Percentiles rank a stretch among this genome's conserved stretches.
Evolutionary conservation across 1,140 invertebrate genomes (phyloP).

Genomic region (Zelostemma sp.): DNA sequence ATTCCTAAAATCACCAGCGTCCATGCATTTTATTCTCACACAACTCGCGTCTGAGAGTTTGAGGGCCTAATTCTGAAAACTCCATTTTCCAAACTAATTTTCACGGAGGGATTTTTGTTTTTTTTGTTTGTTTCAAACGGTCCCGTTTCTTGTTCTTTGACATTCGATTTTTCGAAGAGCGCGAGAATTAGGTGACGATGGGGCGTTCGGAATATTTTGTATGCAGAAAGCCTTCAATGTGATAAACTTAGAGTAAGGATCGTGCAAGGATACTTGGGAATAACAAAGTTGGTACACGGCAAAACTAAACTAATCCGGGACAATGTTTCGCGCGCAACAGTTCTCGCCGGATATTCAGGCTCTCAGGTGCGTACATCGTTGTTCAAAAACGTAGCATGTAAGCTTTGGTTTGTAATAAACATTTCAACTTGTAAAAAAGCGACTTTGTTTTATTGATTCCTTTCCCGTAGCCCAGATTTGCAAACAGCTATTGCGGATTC

Average conservation of each 20-base stretch:
- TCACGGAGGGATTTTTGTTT: constrained; percentile 1
- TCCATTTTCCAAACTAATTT: constrained; percentile 9
- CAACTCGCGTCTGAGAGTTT: constrained; percentile 28
- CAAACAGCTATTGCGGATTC: too few species aligned
- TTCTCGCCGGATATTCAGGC: constrained; percentile 48
- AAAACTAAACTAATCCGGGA: constrained; percentile 6
- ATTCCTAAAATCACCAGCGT: constrained; percentile 14
- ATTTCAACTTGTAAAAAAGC: constrained; percentile 59
- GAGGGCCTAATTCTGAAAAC: constrained; percentile 12
- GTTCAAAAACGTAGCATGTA: constrained; percentile 59
- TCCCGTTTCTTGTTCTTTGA: not conserved
- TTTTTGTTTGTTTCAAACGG: not conserved
- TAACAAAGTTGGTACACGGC: constrained; percentile 8
- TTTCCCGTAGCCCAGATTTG: too few species aligned
- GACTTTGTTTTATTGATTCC: too few species aligned
- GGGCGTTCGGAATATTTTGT: constrained; percentile 33
- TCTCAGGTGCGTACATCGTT: constrained; percentile 65
- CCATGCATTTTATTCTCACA: constrained; percentile 18
- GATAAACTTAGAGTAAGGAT: constrained; percentile 45
- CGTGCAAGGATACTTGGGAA: constrained; percentile 16
- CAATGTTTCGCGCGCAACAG: not conserved
- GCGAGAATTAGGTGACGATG: constrained; percentile 9
- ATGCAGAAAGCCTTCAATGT: constrained; percentile 38
- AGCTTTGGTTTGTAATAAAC: constrained; percentile 68
- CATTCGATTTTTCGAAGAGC: constrained; percentile 5